A percentile compares a stretch with the other conserved stretches of the same genome.
phyloP scores from a whole-genome alignment of 2,113 vertebrate genomes.

The Neodontobutis hainanensis region DNA sequence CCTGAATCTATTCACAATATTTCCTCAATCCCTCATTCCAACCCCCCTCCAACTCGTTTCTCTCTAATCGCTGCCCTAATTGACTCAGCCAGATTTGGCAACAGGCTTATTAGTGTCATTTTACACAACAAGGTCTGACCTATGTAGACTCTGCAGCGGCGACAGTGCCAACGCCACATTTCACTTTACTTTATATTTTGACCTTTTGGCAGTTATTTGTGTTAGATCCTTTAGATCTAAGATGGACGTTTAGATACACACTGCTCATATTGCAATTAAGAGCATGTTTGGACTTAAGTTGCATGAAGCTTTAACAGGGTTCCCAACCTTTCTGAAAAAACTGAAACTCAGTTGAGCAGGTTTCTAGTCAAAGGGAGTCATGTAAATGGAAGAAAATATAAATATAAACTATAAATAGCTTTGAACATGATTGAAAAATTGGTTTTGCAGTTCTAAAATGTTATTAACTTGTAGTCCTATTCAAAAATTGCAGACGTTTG shows the following conservation, averaged over 20 bases:
- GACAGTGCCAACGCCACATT: neutral
- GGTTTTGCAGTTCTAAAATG: no score
- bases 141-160: slow-evolving; percentile 30
- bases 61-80: slow-evolving; percentile 71
- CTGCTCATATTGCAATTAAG: no score
- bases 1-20: neutral
- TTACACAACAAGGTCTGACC: slow-evolving; percentile 66
- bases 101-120: slow-evolving; percentile 67
- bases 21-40: neutral
- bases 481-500: no score
- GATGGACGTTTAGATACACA: neutral
- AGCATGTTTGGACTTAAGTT: no score
- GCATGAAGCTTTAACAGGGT: no score
- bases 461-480: no score
- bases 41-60: slow-evolving; percentile 5
- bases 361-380: no score
- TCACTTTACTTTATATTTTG: slow-evolving; percentile 1
- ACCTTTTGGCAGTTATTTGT: slow-evolving; percentile 8
- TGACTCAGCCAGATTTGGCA: slow-evolving; percentile 77
- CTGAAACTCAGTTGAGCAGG: no score
- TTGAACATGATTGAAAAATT: no score
- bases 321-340: no score
- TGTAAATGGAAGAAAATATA: no score
- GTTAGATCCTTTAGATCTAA: neutral
- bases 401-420: no score